Evolutionary conservation across 2,797 vertebrate genomes (phyloP), one percentile per base, ranked within the genome.

Genomic region (Intellagama lesueurii): DNA sequence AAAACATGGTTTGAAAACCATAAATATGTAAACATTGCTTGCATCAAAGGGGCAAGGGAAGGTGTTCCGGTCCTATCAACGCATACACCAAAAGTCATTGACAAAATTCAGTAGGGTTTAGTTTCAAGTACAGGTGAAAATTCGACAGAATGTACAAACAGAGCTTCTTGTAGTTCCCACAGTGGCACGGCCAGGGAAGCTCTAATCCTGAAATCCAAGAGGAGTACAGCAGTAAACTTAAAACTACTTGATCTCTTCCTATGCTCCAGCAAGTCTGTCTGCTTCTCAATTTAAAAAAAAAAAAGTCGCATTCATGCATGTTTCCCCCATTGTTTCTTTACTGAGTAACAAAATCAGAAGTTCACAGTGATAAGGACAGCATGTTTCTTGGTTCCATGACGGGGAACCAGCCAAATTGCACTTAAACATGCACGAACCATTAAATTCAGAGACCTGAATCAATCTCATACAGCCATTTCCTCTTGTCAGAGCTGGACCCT

Each of bases 11-110:
- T 73, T 80, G 14, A 47, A 80, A 85, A 81, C 47, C 28, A 84
- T 83, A 83, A 88, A 83, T 83, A 68, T 28, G 60, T 68, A 85
- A 89, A 85, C 68, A 47, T 26, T 47, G 28, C 17, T 52, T 22
- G 30, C 17, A 35, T 66, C 9, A 8, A 22, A 40, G 3, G 16
- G 44, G 17, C 76, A 68, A 17, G 22, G 28, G 24, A 26, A 28
- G 35, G 6, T 72, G 44, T 19, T 73, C 82, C 32, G 68, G 30
- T 30, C 75, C 26, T 22, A 70, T 56, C 32, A 3, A n/a, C 68
- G 19, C 40, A 24, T 16, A 69, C 5, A n/a, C 16, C 52, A 22
- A 44, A 64, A 24, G 32, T 12, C 28, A 47, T 28, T 24, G 52
- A 22, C n/a, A 72, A 35, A 75, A 64, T 52, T 73, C 35, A 60